Conservation (phyloP, 2,888 invertebrate species). For the Polydesmus complanatus region DNA sequence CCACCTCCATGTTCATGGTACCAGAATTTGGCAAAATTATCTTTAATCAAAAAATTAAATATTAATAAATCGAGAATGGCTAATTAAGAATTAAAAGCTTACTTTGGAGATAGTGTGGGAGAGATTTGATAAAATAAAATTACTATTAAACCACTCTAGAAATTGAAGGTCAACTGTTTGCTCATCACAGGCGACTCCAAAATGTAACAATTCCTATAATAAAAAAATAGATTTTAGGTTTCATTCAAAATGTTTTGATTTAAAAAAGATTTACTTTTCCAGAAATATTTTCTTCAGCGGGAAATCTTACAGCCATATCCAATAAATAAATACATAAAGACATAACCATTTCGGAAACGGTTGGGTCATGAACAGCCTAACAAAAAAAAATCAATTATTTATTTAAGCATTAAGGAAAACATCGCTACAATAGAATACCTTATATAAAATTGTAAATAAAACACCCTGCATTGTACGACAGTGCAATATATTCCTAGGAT, state of each 20-base stretch:
- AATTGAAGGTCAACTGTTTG: constrained; percentile 30
- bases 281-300: constrained; percentile 19
- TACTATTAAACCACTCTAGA: constrained; percentile 31
- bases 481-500: constrained; percentile 48
- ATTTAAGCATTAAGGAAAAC: background rate
- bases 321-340: constrained; percentile 73
- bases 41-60: background rate
- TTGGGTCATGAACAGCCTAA: constrained; percentile 53
- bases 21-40: constrained; percentile 1
- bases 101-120: constrained; percentile 18
- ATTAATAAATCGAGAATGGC: background rate
- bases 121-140: constrained; percentile 22
- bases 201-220: constrained; percentile 13
- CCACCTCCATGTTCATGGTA: constrained; percentile 14
- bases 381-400: constrained; percentile 7
- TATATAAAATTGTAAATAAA: constrained; percentile 66
- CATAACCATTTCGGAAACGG: constrained; percentile 72
- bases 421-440: constrained; percentile 29
- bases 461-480: constrained; percentile 46
- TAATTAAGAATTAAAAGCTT: background rate
- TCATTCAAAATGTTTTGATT: background rate
- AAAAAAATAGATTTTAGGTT: background rate
- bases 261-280: constrained; percentile 18
- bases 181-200: constrained; percentile 11
- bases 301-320: constrained; percentile 56